Base-by-base conservation (phyloP, 2,888 invertebrate species). In the Arrhopalites spinosus region DNA sequence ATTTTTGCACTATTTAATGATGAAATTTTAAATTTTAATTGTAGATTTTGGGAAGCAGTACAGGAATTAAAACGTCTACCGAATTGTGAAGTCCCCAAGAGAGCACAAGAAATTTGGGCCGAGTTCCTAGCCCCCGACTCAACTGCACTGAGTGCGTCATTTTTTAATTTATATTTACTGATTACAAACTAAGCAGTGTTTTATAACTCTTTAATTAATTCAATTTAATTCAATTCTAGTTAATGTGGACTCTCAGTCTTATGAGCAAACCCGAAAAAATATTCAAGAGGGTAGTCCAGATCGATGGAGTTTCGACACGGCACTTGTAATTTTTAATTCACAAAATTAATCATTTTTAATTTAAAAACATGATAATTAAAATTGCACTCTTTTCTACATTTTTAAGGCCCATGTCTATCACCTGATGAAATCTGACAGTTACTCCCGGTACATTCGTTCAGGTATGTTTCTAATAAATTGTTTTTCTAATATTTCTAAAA, bases 391-490 rank as follows among this genome's bases (percentile, higher is more conserved):
- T 43, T 3, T 17, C n/a, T 23, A 59, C 20, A 45, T 68, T 23
- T 2, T 25, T 11, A 88, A 96, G 96, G 94, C 96, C 8, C 99
- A 99, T 87, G 98, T 99, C 53, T 99, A 98, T 87, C 96, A 98
- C 85, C 88, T 99, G 83, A 99, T 99, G 99, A 98, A 98, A 86
- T 96, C 95, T 81, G 99, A 99, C 87, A 97, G 96, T 85, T 99
- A 99, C 86, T 97, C 97, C 73, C 90, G 99, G 83, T 99, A 98
- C 86, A 88, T 99, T 73, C 91, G 99, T 81, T 98, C 98, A 36
- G 36, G 36, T 36, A 36, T 36, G 36, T 36, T 36, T 36, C 11
- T 36, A 36, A 36, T 36, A 7, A 36, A n/a, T n/a, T n/a, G n/a
- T n/a, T n/a, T n/a, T n/a, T n/a, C n/a, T n/a, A n/a, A n/a, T n/a